phyloP scores from a whole-genome alignment of 2,888 invertebrate species.

The Diogma glabrata region DNA sequence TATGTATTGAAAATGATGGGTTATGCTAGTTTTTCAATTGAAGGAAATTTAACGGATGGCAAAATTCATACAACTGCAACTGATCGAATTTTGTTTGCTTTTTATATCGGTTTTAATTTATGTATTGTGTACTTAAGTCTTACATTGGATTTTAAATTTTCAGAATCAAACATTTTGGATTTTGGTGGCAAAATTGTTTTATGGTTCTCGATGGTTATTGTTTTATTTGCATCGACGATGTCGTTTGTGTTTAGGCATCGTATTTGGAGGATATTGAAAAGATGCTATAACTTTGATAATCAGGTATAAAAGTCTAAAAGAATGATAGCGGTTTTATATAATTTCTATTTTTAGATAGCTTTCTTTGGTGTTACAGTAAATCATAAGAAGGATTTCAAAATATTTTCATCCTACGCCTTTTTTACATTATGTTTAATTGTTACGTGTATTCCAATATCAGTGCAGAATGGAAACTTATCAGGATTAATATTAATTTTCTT shows the following conservation, averaged over 20 bases:
- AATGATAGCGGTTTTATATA: neutral
- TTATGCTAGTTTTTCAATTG: neutral
- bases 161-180: slow-evolving; percentile 3
- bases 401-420: neutral
- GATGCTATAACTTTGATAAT: slow-evolving; percentile 9
- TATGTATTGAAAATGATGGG: neutral
- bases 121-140: neutral
- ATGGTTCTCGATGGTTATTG: slow-evolving; percentile 1
- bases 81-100: neutral
- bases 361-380: neutral
- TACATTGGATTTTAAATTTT: neutral
- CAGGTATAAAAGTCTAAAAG: neutral
- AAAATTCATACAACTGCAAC: neutral
- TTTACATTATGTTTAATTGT: neutral
- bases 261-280: neutral
- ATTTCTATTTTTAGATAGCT: neutral
- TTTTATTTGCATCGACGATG: neutral
- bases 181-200: slow-evolving; percentile 3
- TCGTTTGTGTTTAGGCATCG: slow-evolving; percentile 1
- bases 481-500: neutral
- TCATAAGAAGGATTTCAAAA: neutral
- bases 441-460: neutral
- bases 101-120: neutral
- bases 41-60: neutral
- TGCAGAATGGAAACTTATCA: neutral